Evolutionary conservation across 2,113 vertebrate genomes (phyloP).

Genomic region (Mesocricetus auratus): DNA sequence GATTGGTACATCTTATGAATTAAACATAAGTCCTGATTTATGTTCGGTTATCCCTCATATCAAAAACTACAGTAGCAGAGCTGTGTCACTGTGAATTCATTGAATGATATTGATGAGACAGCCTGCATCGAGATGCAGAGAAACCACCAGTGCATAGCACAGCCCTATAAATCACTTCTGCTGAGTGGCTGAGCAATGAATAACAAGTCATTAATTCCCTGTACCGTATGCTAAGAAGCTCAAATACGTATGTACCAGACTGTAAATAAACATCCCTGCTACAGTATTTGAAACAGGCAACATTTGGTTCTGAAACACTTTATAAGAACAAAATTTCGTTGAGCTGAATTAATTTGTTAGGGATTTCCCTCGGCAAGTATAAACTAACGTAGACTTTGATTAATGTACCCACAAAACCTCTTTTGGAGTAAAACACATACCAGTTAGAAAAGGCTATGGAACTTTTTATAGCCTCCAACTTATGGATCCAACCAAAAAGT

Average conservation of each 20-base stretch:
- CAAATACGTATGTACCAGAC: slow-evolving; percentile 82
- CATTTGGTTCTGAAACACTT: slow-evolving; percentile 74
- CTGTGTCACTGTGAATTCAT: slow-evolving; percentile 88
- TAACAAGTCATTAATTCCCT: slow-evolving; percentile 85
- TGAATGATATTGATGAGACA: slow-evolving; percentile 88
- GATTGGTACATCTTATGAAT: slow-evolving; percentile 88
- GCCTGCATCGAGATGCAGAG: slow-evolving; percentile 83
- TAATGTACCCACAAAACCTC: slow-evolving; percentile 1
- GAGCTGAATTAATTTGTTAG: slow-evolving; percentile 62
- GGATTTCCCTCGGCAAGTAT: slow-evolving; percentile 44
- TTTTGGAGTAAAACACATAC: slow-evolving; percentile 32
- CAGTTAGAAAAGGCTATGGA: slow-evolving; percentile 15
- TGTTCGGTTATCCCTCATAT: slow-evolving; percentile 86
- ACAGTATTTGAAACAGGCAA: slow-evolving; percentile 70
- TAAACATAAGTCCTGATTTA: slow-evolving; percentile 90
- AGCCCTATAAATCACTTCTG: slow-evolving; percentile 87
- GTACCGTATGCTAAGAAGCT: slow-evolving; percentile 85
- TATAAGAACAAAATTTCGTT: slow-evolving; percentile 52
- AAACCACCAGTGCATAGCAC: slow-evolving; percentile 78
- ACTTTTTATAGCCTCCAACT: slow-evolving; percentile 34
- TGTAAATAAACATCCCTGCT: slow-evolving; percentile 76
- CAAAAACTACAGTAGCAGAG: slow-evolving; percentile 87
- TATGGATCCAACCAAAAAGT: slow-evolving; percentile 15
- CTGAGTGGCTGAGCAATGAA: slow-evolving; percentile 85
- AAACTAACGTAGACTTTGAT: slow-evolving; percentile 26